phyloP scores from a whole-genome alignment of 1,140 invertebrate species.

The Drepana arcuata region DNA sequence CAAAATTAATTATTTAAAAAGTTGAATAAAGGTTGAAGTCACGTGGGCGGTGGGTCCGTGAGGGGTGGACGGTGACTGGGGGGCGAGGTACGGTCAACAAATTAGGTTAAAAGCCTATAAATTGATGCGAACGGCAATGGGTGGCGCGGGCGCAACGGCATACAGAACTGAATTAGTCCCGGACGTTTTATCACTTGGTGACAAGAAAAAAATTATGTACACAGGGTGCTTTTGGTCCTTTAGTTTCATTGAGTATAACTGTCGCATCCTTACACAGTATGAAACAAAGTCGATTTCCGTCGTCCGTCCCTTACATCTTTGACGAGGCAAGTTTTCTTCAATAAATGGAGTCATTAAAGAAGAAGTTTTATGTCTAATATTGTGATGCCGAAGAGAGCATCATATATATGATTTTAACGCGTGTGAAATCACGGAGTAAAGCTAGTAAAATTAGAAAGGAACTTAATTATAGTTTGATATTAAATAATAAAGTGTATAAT shows the following conservation, averaged over 20 bases:
- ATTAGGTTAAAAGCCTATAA: slow-evolving; percentile 70
- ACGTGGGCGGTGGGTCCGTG: slow-evolving; percentile 27
- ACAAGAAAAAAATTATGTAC: slow-evolving; percentile 44
- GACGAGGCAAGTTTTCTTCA: no score
- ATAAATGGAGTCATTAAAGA: no score
- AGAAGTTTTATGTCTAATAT: no score
- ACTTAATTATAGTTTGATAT: no score
- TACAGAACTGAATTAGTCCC: slow-evolving; percentile 60
- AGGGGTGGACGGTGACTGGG: slow-evolving; percentile 9
- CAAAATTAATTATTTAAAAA: slow-evolving; percentile 33
- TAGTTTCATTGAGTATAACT: slow-evolving; percentile 1
- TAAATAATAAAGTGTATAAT: no score
- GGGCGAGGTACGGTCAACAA: slow-evolving; percentile 36
- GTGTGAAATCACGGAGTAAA: no score
- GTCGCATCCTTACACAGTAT: neutral
- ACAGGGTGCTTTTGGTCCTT: slow-evolving; percentile 40
- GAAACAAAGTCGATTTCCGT: no score
- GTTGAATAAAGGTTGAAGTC: slow-evolving; percentile 20
- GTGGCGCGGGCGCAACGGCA: slow-evolving; percentile 44
- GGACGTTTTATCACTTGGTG: slow-evolving; percentile 57
- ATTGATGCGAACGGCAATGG: slow-evolving; percentile 60
- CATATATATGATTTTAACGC: no score
- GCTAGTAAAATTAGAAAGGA: no score
- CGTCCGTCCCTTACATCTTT: no score
- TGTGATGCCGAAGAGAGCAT: no score